Conservation (phyloP, 53 echinoderm and acorn worm species). For the Echinometra lucunter region DNA sequence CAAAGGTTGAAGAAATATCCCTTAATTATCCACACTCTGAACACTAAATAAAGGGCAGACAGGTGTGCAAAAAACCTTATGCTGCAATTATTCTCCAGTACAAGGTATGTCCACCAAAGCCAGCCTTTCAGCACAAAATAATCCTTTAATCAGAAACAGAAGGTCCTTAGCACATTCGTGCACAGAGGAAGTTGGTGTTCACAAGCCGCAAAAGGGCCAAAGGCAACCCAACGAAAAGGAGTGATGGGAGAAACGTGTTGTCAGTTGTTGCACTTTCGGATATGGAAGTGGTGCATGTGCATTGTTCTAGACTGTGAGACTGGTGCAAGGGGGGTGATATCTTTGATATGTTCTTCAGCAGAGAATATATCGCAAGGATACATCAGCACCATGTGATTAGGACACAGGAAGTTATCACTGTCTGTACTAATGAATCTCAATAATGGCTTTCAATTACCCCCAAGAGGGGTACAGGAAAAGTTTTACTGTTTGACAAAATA, state of each 20-base stretch:
- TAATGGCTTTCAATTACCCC: background rate
- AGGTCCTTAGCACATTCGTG: background rate
- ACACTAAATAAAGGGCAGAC: background rate
- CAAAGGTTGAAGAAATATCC: conserved; percentile 19
- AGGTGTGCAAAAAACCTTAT: background rate
- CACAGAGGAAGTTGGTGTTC: background rate
- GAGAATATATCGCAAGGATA: conserved; percentile 9
- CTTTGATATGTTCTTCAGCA: background rate
- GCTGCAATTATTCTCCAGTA: background rate
- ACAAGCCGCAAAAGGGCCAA: background rate
- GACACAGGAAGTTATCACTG: conserved; percentile 44
- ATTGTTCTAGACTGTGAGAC: background rate
- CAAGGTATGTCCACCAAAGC: background rate
- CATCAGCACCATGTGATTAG: conserved; percentile 21
- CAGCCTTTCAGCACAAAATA: background rate
- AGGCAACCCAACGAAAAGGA: background rate
- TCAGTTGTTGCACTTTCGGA: background rate
- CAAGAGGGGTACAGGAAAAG: background rate
- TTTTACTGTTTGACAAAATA: background rate
- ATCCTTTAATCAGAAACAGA: background rate
- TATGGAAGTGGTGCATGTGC: background rate
- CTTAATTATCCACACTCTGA: background rate
- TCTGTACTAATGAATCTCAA: conserved; percentile 48
- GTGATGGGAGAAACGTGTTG: background rate
- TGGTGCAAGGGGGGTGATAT: background rate